A percentile compares a stretch with the other conserved stretches of the same genome.
Conservation (phyloP, 2,113 vertebrate genomes). For the Neopipo cinnamomea region DNA sequence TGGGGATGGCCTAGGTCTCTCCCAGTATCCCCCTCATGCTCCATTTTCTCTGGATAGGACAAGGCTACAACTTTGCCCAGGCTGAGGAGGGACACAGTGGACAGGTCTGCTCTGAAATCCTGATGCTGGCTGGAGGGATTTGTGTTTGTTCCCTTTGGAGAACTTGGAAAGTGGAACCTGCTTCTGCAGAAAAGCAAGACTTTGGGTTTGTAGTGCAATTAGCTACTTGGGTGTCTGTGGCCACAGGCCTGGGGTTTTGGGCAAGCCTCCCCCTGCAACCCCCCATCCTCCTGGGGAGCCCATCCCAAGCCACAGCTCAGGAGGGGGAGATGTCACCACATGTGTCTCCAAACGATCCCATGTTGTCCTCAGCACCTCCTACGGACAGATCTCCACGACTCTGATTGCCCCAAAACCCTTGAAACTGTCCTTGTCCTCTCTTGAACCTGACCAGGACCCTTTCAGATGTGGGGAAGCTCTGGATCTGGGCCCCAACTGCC, state of each 20-base stretch:
- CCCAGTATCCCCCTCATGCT: accelerated
- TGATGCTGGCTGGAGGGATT: accelerated
- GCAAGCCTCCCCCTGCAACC: too few species aligned
- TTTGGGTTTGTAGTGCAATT: neutral
- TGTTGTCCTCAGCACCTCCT: neutral
- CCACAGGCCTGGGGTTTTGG: accelerated
- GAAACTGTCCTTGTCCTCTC: neutral
- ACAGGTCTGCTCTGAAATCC: neutral
- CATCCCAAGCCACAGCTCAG: neutral
- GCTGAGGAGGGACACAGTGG: accelerated
- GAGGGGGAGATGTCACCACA: neutral
- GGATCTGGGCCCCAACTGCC: neutral
- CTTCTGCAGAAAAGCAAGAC: neutral
- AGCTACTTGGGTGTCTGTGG: neutral
- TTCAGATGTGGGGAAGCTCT: neutral
- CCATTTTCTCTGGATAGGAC: neutral
- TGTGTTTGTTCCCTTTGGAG: neutral
- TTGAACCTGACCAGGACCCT: neutral
- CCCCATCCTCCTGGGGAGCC: accelerated
- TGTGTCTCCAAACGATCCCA: neutral
- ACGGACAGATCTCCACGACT: neutral
- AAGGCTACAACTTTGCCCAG: accelerated
- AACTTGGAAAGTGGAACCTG: too few species aligned
- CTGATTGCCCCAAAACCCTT: neutral
- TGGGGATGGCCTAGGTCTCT: neutral